Percentiles rank a stretch among this genome's conserved stretches.
Evolutionary conservation across 2,888 invertebrate species (phyloP).

Genomic region (Calliopum simillimum): DNA sequence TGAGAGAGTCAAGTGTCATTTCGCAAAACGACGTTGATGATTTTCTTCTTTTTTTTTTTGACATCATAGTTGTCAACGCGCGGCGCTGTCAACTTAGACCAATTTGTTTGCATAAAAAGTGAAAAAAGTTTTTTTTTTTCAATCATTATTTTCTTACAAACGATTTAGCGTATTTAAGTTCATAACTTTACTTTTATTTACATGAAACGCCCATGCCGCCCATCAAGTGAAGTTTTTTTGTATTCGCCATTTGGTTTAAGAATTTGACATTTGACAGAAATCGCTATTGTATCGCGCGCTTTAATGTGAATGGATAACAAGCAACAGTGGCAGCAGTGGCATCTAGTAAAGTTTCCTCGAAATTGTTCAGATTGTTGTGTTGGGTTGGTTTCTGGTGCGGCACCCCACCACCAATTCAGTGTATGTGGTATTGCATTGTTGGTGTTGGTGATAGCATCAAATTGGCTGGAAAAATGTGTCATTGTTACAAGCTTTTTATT

Average conservation of each 20-base stretch:
- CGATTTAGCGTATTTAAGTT: constrained; percentile 11
- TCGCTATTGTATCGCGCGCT: too few species aligned
- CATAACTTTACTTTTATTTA: constrained; percentile 4
- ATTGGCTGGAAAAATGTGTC: constrained; percentile 40
- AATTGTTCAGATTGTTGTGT: background rate
- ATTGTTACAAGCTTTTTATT: constrained; percentile 28
- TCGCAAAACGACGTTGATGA: constrained; percentile 13
- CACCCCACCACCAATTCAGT: background rate
- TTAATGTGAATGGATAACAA: too few species aligned
- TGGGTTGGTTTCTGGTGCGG: background rate
- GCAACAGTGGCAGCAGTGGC: too few species aligned
- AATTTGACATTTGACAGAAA: too few species aligned
- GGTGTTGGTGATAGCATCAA: constrained; percentile 30
- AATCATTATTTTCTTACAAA: constrained; percentile 15
- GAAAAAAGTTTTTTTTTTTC: constrained; percentile 9
- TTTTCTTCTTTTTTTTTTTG: too few species aligned
- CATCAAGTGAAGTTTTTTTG: too few species aligned
- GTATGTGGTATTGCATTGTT: background rate
- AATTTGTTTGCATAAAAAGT: background rate
- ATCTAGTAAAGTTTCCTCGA: too few species aligned
- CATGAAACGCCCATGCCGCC: too few species aligned
- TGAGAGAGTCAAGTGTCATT: constrained; percentile 1
- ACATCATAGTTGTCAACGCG: background rate
- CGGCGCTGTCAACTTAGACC: constrained; percentile 7
- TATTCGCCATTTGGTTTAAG: too few species aligned